Base-by-base conservation (phyloP, 2,888 invertebrate species). In the Phengaris arion region DNA sequence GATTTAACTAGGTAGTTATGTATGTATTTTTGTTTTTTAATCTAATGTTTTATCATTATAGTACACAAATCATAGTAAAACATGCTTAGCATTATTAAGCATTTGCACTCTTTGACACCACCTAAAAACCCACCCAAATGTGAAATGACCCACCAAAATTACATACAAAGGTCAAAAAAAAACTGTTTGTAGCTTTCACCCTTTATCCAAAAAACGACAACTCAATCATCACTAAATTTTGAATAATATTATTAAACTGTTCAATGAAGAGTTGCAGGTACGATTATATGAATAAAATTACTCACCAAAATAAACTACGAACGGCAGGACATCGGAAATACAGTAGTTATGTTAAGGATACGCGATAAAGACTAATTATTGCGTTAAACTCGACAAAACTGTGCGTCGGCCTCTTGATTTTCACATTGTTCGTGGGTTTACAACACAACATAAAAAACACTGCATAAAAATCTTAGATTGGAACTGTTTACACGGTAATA, bases 261-360 rank as follows among this genome's bases (percentile, higher is more conserved):
- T 35, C 35, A 35, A 74, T 10, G 13, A 35, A 68, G 35, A 68
- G 10, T 51, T 15, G 57, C 74, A 57, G 51, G 68, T 68, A 15
- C 51, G 12, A 48, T 82, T 82, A 81, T 80, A 77, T 81, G 82
- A 80, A 83, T 78, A 78, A 78, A 79, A 68, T 64, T 74, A 79
- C 89, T 89, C 81, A 90, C 90, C 87, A 85, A 81, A 77, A 78
- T 79, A 81, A 82, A 83, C 85, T 85, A 85, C 81, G 84, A 72
- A 12, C 77, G 82, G 78, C 80, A 78, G 78, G 81, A 84, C 83
- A 84, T 85, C 83, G 72, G 59, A 76, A 84, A 82, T 82, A 81
- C 84, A 82, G 84, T 88, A 83, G 81, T 84, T 84, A 82, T 81
- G 86, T 86, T 88, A 88, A 87, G 83, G 83, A 81, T 84, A 77